Evolutionary conservation across 2,888 invertebrate genomes (phyloP).

Genomic region (Yponomeuta sedellus): DNA sequence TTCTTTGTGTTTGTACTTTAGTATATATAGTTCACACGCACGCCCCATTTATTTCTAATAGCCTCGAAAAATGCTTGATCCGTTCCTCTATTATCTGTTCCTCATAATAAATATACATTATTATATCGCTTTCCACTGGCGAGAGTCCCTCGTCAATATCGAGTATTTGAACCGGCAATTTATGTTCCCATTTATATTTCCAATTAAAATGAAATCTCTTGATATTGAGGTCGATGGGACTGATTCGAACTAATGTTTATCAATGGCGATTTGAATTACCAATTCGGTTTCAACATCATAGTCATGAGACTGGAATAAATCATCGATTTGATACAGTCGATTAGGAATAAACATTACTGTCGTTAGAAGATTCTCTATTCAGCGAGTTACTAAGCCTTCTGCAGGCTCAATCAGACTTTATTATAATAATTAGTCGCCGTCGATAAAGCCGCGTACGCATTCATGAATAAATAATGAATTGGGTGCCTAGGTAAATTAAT

Average conservation of each 20-base stretch:
- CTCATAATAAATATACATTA: slow-evolving; percentile 34
- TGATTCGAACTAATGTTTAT: slow-evolving; percentile 6
- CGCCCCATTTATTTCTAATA: slow-evolving; percentile 9
- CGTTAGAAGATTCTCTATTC: not conserved
- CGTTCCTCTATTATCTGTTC: slow-evolving; percentile 27
- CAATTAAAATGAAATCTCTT: not conserved
- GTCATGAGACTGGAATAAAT: not conserved
- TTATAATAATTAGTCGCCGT: not conserved
- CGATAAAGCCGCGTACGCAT: not conserved
- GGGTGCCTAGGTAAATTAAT: slow-evolving; percentile 11
- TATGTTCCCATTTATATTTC: not conserved
- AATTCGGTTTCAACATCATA: not conserved
- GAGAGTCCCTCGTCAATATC: slow-evolving; percentile 43
- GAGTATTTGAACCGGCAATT: slow-evolving; percentile 34
- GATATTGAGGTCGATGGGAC: not conserved
- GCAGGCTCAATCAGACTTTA: not conserved
- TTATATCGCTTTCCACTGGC: slow-evolving; percentile 37
- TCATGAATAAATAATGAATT: slow-evolving; percentile 6
- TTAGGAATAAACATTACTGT: slow-evolving; percentile 8
- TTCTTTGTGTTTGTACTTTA: not conserved
- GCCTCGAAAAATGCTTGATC: slow-evolving; percentile 11
- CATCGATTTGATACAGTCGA: slow-evolving; percentile 2
- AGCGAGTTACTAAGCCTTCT: too few species aligned
- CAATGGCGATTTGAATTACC: slow-evolving; percentile 14
- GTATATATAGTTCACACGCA: not conserved